Evolutionary conservation across 2,888 invertebrate genomes (phyloP), one percentile per base, ranked within the genome.

Genomic region (Eudemis profundana): DNA sequence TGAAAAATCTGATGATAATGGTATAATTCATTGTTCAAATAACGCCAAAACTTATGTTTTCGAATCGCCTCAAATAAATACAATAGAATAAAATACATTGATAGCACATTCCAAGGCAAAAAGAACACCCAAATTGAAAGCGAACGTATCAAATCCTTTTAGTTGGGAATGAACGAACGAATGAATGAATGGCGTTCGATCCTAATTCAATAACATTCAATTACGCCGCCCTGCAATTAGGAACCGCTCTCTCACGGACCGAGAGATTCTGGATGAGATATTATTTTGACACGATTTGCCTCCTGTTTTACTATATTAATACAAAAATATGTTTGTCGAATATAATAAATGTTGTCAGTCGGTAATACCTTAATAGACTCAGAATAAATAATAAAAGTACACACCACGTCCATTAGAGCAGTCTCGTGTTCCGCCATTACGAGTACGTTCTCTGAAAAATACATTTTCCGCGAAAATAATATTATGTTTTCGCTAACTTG

Each of bases 181-280:
- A 56, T 38, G 56, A 64, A 64, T 56, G 63, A 40, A 29, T 62
- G 50, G 67, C 77, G 81, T 74, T 78, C 27, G 65, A 65, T 65
- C 78, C 85, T 86, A 83, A 88, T 88, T 88, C 85, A 88, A 89
- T 89, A 88, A 89, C 86, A 84, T 88, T 87, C 88, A 87, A 89
- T 90, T 89, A 89, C 79, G 72, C 67, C 71, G 77, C 74, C 79
- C 80, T 73, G 78, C 79, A 82, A 86, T 88, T 86, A 84, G 76
- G 75, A 78, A 78, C 76, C 75, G 78, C 79, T 73, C 72, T 72
- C 66, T 73, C 75, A 70, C 69, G 67, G 63, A 67, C 49, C 63
- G 33, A 19, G 36, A 65, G 57, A 38, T 36, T 7, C 60, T 63
- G 74, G 77, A 76, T 73, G 70, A 27, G 68, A 42, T 49, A n/a